Base-by-base conservation (phyloP, 2,797 vertebrate genomes). In the Synaphobranchus kaupii region DNA sequence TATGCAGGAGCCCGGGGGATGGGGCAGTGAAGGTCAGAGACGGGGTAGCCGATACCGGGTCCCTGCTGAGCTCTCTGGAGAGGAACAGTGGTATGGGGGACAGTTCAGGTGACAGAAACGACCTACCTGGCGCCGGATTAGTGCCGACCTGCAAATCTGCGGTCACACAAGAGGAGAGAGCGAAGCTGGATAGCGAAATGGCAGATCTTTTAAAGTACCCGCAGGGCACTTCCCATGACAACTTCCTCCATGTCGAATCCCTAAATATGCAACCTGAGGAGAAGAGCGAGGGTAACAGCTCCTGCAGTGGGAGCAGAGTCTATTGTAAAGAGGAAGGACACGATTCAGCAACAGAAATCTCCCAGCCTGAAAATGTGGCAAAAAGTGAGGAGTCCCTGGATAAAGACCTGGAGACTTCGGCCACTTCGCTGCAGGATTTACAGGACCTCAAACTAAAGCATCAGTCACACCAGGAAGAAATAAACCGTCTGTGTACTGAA, bases 371-470 rank as follows among this genome's bases (percentile, higher is more conserved):
- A 13, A 20, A n/a, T 44, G 54, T 17, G 6, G 25, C n/a, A 4
- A 15, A 22, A 15, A 10, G 60, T 28, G n/a, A 63, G 25, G 60
- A 20, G 31, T 83, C 84, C 47, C 54, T 39, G 28, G 31, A n/a
- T 4, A 81, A 60, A 34, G 68, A 88, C 4, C 31, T 84, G 52
- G 86, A 80, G 71, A 66, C 83, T 54, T 85, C 88, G 58, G 68
- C 80, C 20, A n/a, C 84, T n/a, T 60, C 73, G n/a, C 66, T 71
- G 6, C 50, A 84, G 54, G 89, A 89, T 56, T 80, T 86, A 12
- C 83, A 78, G 31, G 89, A 86, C 44, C 71, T 87, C 63, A 86
- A 88, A 88, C 86, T 90, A 17, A 84, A 91, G 56, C 86, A 86
- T 20, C 54, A 87, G 25, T 86, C 52, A 28, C 86, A 88, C 15